phyloP scores from a whole-genome alignment of 2,797 vertebrate species.

The Hipposideros larvatus region DNA sequence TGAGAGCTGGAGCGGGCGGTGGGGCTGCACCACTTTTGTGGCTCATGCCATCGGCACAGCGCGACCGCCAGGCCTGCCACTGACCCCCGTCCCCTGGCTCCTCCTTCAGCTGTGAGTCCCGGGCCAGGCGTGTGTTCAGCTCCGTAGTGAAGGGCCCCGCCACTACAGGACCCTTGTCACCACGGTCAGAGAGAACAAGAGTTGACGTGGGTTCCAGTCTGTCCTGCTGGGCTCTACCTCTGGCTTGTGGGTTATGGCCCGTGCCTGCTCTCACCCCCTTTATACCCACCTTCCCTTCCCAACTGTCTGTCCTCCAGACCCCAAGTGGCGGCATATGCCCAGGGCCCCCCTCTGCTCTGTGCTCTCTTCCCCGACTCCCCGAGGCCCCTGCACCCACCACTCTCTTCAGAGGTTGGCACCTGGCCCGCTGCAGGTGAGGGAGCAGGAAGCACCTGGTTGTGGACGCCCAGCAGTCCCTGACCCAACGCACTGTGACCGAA shows the following conservation, averaged over 20 bases:
- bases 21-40: fast-evolving
- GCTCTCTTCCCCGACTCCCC: fast-evolving
- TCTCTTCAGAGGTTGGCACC: fast-evolving
- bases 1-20: background rate
- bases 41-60: fast-evolving
- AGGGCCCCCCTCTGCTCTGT: fast-evolving
- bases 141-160: fast-evolving
- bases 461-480: fast-evolving
- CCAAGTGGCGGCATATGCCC: background rate
- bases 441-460: background rate
- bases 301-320: background rate
- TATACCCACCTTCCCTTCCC: background rate
- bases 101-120: background rate
- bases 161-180: fast-evolving
- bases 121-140: background rate
- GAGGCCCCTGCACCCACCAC: fast-evolving
- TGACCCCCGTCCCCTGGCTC: background rate
- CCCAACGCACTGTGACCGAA: too few species aligned
- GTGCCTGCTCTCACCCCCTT: background rate
- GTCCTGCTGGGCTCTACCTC: fast-evolving
- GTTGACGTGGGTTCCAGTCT: fast-evolving
- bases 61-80: background rate
- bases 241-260: fast-evolving
- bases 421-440: background rate
- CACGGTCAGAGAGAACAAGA: background rate